These are phyloP conservation scores for Porites australiensis DNA, from an alignment of 64 coral and sea anemone genomes.

Conservation along the genomic window DNA sequence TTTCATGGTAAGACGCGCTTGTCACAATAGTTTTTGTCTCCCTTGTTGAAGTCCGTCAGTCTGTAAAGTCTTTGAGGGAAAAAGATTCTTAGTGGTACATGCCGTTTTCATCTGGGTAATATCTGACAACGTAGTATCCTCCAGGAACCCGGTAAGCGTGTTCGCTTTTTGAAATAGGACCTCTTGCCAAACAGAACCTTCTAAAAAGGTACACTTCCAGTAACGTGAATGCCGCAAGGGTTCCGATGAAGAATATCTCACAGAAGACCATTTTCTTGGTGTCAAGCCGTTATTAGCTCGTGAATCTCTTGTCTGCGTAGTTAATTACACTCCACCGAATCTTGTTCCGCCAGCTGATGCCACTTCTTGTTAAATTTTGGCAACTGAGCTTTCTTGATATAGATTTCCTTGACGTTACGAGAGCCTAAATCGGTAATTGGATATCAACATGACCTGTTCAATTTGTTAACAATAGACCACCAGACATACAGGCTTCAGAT, in stretches of 20 bases:
- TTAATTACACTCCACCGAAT: too few relatives aligned
- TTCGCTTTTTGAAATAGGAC: slow-evolving; percentile 3
- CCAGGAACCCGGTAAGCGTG: slow-evolving; percentile 12
- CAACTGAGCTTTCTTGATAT: neutral
- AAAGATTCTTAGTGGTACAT: slow-evolving; percentile 4
- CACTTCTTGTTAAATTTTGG: neutral
- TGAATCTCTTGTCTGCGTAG: too few relatives aligned
- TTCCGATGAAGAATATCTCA: slow-evolving; percentile 34
- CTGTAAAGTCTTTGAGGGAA: too few relatives aligned
- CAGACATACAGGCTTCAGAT: neutral
- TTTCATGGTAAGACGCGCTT: too few relatives aligned
- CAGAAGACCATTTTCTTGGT: slow-evolving; percentile 25
- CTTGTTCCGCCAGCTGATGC: too few relatives aligned
- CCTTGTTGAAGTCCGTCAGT: too few relatives aligned
- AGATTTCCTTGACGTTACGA: neutral
- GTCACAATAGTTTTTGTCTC: too few relatives aligned
- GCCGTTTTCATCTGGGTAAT: slow-evolving; percentile 18
- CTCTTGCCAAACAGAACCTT: slow-evolving; percentile 5
- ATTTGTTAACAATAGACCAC: neutral
- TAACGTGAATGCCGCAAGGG: slow-evolving; percentile 13
- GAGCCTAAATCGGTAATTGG: neutral
- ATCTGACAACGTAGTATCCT: slow-evolving; percentile 24
- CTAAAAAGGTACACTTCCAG: slow-evolving; percentile 17
- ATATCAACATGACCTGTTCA: neutral
- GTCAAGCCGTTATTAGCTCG: neutral